Percentiles rank a stretch among this genome's conserved stretches.
phyloP scores from a whole-genome alignment of 2,113 vertebrate species.

The Monarcha castaneiventris region DNA sequence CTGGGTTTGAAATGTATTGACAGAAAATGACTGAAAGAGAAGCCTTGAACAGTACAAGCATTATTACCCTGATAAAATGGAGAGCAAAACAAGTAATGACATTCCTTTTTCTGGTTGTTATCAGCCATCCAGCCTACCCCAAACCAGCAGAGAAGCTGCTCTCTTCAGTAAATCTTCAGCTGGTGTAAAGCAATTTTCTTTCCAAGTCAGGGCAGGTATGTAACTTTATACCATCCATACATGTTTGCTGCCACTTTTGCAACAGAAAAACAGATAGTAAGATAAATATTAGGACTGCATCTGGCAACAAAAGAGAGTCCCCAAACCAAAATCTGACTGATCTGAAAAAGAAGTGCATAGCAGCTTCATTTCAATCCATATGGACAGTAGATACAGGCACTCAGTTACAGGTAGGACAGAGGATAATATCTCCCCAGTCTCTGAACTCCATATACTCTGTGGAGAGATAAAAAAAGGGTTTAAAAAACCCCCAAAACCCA shows the following conservation, averaged over 20 bases:
- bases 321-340: not conserved
- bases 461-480: not conserved
- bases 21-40: constrained; percentile 36
- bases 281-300: not conserved
- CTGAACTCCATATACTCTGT: not conserved
- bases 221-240: not conserved
- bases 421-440: not conserved
- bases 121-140: not conserved
- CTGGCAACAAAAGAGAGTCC: not conserved
- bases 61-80: constrained; percentile 29
- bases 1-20: constrained; percentile 49
- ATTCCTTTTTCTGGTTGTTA: not conserved
- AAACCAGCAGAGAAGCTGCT: not conserved
- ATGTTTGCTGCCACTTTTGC: not conserved
- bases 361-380: not conserved
- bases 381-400: not conserved
- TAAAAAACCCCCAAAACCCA: fast-evolving
- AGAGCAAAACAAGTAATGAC: not conserved
- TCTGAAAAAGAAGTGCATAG: not conserved
- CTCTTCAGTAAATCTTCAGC: not conserved
- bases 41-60: not conserved
- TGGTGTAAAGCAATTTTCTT: not conserved
- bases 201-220: not conserved
- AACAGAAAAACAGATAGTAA: not conserved
- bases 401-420: not conserved